Conservation (phyloP, 2,888 invertebrate species). For the Branchipolynoe longqiensis region DNA sequence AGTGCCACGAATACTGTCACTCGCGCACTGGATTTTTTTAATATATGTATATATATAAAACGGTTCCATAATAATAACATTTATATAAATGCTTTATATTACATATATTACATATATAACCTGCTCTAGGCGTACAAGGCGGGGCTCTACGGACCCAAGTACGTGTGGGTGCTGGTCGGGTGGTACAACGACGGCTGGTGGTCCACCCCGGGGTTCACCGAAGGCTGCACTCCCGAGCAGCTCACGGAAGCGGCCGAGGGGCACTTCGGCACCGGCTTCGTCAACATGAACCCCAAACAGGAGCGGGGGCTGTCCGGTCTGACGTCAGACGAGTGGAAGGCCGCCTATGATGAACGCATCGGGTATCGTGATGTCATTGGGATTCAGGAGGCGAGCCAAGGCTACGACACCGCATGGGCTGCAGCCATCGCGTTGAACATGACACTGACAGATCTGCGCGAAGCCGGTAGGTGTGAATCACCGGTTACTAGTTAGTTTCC, state of each 20-base stretch:
- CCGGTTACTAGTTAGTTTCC: background rate
- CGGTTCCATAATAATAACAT: too few species aligned
- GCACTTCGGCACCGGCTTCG: background rate
- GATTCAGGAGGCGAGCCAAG: conserved; percentile 93
- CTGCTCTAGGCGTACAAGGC: conserved; percentile 33
- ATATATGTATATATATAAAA: too few species aligned
- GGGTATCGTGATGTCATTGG: conserved; percentile 11
- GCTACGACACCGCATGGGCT: conserved; percentile 65
- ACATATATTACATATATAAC: background rate
- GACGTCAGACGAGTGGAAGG: conserved; percentile 45
- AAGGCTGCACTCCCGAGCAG: conserved; percentile 21
- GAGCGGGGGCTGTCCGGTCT: conserved; percentile 54
- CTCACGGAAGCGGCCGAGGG: conserved; percentile 8
- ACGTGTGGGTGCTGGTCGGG: conserved; percentile 47
- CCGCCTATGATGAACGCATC: conserved; percentile 31
- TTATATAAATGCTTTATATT: too few species aligned
- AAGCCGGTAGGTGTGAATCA: conserved; percentile 54
- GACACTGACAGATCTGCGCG: conserved; percentile 51
- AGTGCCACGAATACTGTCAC: too few species aligned
- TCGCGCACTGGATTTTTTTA: too few species aligned
- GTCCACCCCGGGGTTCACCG: background rate
- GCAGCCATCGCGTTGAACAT: conserved; percentile 64
- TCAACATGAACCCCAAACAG: conserved; percentile 27
- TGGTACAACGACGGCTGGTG: conserved; percentile 48
- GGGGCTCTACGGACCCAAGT: conserved; percentile 52